Percentiles rank a stretch among this genome's conserved stretches.
Evolutionary conservation across 2,888 invertebrate genomes (phyloP).

Genomic region (Drosophila imparisetae): DNA sequence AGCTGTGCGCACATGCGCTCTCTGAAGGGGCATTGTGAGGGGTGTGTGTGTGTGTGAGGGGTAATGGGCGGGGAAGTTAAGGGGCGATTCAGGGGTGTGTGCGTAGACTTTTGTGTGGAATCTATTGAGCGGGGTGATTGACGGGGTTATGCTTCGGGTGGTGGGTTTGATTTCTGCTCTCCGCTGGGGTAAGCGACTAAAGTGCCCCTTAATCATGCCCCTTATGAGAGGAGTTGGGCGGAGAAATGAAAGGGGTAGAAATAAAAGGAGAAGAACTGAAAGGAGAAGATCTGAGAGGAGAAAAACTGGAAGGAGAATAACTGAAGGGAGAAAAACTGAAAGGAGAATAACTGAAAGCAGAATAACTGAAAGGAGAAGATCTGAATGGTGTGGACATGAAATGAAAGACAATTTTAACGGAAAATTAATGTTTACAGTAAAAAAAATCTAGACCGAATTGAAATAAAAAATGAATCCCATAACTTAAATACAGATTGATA

Average conservation of each 20-base stretch:
- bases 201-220: background rate
- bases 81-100: conserved; percentile 54
- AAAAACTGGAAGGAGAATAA: rapidly evolving
- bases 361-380: background rate
- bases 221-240: background rate
- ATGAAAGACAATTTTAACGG: too few species aligned
- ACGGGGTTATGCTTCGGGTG: conserved; percentile 22
- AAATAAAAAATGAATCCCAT: background rate
- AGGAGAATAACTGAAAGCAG: background rate
- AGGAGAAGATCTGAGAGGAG: background rate
- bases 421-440: background rate
- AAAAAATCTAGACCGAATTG: background rate
- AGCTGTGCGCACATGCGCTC: conserved; percentile 53
- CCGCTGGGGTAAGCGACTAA: conserved; percentile 20
- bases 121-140: conserved; percentile 26
- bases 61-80: conserved; percentile 48
- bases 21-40: conserved; percentile 28
- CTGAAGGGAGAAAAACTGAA: background rate
- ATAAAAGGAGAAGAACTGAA: background rate
- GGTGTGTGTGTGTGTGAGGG: conserved; percentile 37
- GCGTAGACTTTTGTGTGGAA: conserved; percentile 51
- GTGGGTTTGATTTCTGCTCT: conserved; percentile 27
- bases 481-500: background rate
- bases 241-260: background rate
- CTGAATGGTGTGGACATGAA: background rate